Conservation (phyloP, 2,113 vertebrate genomes). For the Stegastes partitus region DNA sequence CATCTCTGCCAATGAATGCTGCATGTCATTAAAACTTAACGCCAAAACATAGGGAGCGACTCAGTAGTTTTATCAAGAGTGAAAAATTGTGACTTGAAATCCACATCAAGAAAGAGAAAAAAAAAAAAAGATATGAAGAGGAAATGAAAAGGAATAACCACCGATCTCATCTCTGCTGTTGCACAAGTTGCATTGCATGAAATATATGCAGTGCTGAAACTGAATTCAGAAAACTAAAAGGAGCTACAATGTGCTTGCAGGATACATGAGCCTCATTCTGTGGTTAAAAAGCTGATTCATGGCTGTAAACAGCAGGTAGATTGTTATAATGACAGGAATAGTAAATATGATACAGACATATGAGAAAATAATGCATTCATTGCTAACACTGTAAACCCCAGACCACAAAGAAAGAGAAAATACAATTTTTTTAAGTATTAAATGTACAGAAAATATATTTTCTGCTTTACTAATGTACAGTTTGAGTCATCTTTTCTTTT, state of each 20-base stretch:
- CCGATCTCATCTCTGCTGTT: constrained; percentile 45
- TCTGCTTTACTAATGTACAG: too few relatives aligned
- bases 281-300: constrained; percentile 31
- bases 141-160: constrained; percentile 57
- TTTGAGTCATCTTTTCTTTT: constrained; percentile 5
- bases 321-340: neutral
- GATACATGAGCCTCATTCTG: constrained; percentile 8
- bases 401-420: neutral
- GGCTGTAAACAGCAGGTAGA: constrained; percentile 22
- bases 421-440: neutral
- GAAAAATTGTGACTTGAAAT: constrained; percentile 63
- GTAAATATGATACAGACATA: neutral
- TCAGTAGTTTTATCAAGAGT: constrained; percentile 63
- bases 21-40: constrained; percentile 77
- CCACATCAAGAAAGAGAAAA: constrained; percentile 23
- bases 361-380: constrained; percentile 4
- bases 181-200: constrained; percentile 44
- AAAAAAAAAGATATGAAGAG: constrained; percentile 34
- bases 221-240: constrained; percentile 26
- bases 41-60: constrained; percentile 60
- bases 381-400: neutral
- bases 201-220: constrained; percentile 53
- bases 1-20: constrained; percentile 73
- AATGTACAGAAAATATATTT: neutral
- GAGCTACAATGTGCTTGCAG: neutral